These are phyloP conservation scores for Champsocephalus esox DNA, from an alignment of 2,797 vertebrate species.

Conservation along the genomic window DNA sequence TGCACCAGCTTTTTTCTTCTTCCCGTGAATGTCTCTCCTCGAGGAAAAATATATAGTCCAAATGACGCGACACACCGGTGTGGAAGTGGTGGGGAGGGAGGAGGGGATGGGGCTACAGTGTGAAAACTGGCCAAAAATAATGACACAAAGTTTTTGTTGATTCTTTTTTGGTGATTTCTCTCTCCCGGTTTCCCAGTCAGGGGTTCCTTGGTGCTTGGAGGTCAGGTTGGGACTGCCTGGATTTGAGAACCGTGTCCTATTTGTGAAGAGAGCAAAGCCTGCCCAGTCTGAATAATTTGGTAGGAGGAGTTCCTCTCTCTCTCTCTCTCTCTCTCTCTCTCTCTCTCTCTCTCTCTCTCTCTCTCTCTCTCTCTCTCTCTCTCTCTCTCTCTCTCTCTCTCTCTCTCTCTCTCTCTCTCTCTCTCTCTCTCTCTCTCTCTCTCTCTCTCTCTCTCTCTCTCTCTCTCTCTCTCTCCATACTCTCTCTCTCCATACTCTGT, in stretches of 20 bases:
- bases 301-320: slow-evolving; percentile 93
- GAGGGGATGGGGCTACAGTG: slow-evolving; percentile 46
- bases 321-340: slow-evolving; percentile 67
- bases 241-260: slow-evolving; percentile 93
- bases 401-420: slow-evolving; percentile 75
- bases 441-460: slow-evolving; percentile 80
- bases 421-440: slow-evolving; percentile 61
- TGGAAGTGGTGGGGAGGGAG: slow-evolving; percentile 45
- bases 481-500: not conserved
- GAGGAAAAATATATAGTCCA: slow-evolving; percentile 80
- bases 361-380: slow-evolving; percentile 60
- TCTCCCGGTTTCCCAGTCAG: slow-evolving; percentile 80
- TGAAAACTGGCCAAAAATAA: slow-evolving; percentile 63
- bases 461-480: slow-evolving; percentile 48
- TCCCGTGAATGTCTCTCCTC: slow-evolving; percentile 69
- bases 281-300: slow-evolving; percentile 98
- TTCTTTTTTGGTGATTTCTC: slow-evolving; percentile 71
- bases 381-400: slow-evolving; percentile 51
- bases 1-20: slow-evolving; percentile 68
- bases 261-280: slow-evolving; percentile 96
- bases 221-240: slow-evolving; percentile 95
- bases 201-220: slow-evolving; percentile 91
- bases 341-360: slow-evolving; percentile 72
- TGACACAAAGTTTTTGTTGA: slow-evolving; percentile 74
- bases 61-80: slow-evolving; percentile 82